Base-by-base conservation (phyloP, 2,888 invertebrate genomes). In the Melinopterus prodromus region DNA sequence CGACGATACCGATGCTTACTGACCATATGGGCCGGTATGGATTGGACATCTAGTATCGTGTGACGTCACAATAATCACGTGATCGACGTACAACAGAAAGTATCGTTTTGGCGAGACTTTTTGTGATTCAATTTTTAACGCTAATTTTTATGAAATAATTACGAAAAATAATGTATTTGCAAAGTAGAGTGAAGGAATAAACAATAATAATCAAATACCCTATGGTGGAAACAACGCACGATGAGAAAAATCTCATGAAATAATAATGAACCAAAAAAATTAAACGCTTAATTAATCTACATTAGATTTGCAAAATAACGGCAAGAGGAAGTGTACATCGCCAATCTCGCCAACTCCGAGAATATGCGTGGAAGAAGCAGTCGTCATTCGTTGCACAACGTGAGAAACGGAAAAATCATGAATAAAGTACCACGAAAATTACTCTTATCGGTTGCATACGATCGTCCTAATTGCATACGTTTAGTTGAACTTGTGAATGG, bases 381-480 rank as follows among this genome's bases (percentile, higher is more conserved):
- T 53, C 0, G 53, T 9, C 53, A 12, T 53, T 53, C 53, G 53
- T 53, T 53, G 53, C 53, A 9, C 9, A 53, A 53, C 53, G 53
- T 53, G 53, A 53, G 53, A 53, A 53, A 53, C 53, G 53, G 12
- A 53, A 53, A 53, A 53, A 53, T 53, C 53, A 53, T 53, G 53
- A 53, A 53, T 53, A 53, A 53, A 53, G 53, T 53, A 53, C 53
- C 53, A 53, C 9, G 12, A 53, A 53, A 53, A 53, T 53, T 53
- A 53, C 12, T 7, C 53, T 53, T 53, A 53, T 53, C 53, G 7
- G 12, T 53, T 53, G 53, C 53, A 53, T 53, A 53, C 71, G 37
- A 74, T 35, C 74, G 74, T 74, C 37, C 74, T 37, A 74, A 74
- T 74, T 74, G 74, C 74, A 74, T 74, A 35, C 71, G 71, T 26